These are phyloP conservation scores for Megalops cyprinoides DNA, from an alignment of 2,797 vertebrate genomes.

Conservation along the genomic window DNA sequence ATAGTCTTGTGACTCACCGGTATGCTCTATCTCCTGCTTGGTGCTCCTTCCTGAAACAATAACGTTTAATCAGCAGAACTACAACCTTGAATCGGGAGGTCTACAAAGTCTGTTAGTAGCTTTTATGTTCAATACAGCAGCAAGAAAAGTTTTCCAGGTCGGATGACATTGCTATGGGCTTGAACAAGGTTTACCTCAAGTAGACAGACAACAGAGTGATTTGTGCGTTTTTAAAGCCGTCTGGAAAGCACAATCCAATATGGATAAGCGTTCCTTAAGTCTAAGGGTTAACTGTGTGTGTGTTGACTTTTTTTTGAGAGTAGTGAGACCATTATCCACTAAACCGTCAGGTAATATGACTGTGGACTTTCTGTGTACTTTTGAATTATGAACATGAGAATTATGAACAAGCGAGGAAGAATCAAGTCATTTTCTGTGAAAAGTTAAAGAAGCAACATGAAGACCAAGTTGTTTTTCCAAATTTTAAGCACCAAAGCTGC, in stretches of 20 bases:
- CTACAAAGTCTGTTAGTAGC: neutral
- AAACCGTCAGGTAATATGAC: too few species aligned
- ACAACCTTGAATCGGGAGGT: neutral
- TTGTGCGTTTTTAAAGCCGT: too few species aligned
- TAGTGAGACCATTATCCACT: too few species aligned
- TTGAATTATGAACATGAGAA: neutral
- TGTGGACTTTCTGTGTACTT: too few species aligned
- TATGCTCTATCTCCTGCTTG: constrained; percentile 20
- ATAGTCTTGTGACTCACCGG: constrained; percentile 27
- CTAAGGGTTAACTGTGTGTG: too few species aligned
- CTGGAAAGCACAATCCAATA: too few species aligned
- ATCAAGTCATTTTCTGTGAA: neutral
- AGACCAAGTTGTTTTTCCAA: too few species aligned
- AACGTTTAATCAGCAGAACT: neutral
- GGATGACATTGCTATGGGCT: neutral
- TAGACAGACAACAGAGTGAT: too few species aligned
- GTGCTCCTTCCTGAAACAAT: constrained; percentile 18
- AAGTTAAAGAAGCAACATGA: too few species aligned
- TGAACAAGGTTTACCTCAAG: neutral
- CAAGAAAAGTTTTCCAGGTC: neutral
- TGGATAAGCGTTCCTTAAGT: too few species aligned
- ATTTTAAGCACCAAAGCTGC: too few species aligned
- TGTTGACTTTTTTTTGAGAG: too few species aligned
- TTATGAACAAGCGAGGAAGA: neutral
- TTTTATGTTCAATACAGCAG: neutral